Conservation (phyloP, 1,140 invertebrate species). For the Leptinotarsa defecta region DNA sequence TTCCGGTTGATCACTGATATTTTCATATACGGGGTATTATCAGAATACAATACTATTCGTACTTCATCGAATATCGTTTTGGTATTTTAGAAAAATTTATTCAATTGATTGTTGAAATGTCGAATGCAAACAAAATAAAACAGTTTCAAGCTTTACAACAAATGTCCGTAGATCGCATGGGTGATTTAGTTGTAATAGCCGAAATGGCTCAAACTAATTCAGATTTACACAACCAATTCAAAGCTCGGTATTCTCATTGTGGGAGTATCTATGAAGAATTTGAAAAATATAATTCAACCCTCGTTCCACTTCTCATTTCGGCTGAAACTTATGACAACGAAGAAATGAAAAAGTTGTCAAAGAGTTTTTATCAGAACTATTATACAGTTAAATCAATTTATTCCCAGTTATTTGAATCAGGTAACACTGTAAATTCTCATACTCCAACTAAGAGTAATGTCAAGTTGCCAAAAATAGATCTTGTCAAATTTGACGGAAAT, state of each 20-base stretch:
- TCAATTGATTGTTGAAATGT: neutral
- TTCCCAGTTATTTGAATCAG: neutral
- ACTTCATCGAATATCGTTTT: no score
- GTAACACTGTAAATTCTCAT: no score
- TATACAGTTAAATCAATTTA: neutral
- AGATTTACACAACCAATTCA: neutral
- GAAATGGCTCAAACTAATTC: neutral
- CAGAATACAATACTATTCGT: no score
- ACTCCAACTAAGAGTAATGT: slow-evolving; percentile 13
- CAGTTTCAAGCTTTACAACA: neutral
- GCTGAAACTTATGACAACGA: neutral
- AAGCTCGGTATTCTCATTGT: slow-evolving; percentile 8
- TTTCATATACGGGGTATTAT: no score
- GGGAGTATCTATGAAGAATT: neutral
- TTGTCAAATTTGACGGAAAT: slow-evolving; percentile 34
- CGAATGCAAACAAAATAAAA: slow-evolving; percentile 10
- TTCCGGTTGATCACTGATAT: no score
- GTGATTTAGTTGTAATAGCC: neutral
- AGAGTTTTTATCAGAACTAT: neutral
- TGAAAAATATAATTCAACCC: neutral
- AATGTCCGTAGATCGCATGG: neutral
- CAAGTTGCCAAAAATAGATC: slow-evolving; percentile 27
- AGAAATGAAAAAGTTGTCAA: neutral
- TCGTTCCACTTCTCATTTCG: slow-evolving; percentile 3
- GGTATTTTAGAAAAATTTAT: no score